A percentile compares a stretch with the other conserved stretches of the same genome.
Evolutionary conservation across 2,797 vertebrate species (phyloP).

Genomic region (Hyperoplus lanceolatus): DNA sequence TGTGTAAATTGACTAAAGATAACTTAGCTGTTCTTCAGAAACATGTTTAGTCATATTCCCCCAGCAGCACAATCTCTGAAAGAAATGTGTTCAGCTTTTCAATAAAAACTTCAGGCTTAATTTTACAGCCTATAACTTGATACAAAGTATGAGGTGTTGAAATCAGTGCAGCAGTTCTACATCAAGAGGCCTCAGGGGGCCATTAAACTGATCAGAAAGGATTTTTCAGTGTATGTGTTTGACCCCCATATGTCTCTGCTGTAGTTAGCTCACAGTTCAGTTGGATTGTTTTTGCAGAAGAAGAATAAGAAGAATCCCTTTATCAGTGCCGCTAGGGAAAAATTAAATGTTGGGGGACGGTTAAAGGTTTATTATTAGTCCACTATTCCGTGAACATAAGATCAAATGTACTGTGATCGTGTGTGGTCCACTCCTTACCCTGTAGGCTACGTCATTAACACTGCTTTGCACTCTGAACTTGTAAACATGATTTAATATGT

Average conservation of each 20-base stretch:
- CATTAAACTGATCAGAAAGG: slow-evolving; percentile 24
- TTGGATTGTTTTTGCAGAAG: slow-evolving; percentile 1
- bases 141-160: slow-evolving; percentile 33
- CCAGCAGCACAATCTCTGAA: not conserved
- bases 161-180: slow-evolving; percentile 29
- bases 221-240: slow-evolving; percentile 25
- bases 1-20: no score
- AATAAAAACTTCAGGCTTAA: not conserved
- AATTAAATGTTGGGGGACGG: no score
- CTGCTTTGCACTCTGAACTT: not conserved
- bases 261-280: not conserved
- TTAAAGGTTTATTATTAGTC: not conserved
- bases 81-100: not conserved
- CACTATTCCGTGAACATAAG: not conserved
- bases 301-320: no score
- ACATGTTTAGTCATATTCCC: slow-evolving; percentile 11
- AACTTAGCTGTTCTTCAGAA: not conserved
- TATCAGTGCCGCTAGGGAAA: no score
- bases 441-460: not conserved
- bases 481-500: not conserved
- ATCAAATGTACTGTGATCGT: not conserved
- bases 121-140: not conserved
- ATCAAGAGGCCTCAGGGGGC: slow-evolving; percentile 26
- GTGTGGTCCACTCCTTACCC: slow-evolving; percentile 21
- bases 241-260: slow-evolving; percentile 30